phyloP scores from a whole-genome alignment of 2,113 vertebrate species.

The Cyrtonyx montezumae region DNA sequence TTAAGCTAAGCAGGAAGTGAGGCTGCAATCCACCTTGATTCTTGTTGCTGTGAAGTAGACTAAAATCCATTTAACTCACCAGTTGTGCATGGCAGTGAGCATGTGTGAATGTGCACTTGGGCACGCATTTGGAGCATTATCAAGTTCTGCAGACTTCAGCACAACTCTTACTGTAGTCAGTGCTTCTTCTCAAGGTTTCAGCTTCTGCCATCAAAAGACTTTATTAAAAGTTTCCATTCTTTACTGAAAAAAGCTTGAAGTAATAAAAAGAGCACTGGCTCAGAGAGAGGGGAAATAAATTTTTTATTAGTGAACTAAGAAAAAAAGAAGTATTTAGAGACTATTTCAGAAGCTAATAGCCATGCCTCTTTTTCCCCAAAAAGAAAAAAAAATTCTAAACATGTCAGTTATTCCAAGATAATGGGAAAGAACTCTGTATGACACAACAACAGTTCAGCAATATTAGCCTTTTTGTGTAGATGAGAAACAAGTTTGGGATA shows the following conservation, averaged over 20 bases:
- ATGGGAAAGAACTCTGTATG: not conserved
- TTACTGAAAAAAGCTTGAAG: constrained; percentile 7
- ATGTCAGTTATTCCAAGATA: not conserved
- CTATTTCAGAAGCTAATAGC: not conserved
- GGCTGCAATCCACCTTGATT: not conserved
- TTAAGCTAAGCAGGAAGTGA: not conserved
- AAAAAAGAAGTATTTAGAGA: not conserved
- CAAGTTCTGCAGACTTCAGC: not conserved
- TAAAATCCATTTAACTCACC: not conserved
- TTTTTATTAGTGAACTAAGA: not conserved
- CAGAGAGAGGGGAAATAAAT: constrained; percentile 37
- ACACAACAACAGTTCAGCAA: not conserved
- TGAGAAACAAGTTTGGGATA: not conserved
- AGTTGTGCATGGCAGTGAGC: not conserved
- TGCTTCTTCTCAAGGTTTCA: not conserved
- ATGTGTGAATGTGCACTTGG: not conserved
- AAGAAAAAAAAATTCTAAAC: not conserved
- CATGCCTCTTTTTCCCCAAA: not conserved
- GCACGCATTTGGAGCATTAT: not conserved
- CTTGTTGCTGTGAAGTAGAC: not conserved
- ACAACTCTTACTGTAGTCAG: not conserved
- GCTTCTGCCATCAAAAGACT: not conserved
- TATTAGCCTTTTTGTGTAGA: not conserved
- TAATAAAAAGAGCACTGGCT: constrained; percentile 1
- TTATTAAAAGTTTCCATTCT: not conserved